Base-by-base conservation (phyloP, 2,113 vertebrate species). In the Trogon surrucura region DNA sequence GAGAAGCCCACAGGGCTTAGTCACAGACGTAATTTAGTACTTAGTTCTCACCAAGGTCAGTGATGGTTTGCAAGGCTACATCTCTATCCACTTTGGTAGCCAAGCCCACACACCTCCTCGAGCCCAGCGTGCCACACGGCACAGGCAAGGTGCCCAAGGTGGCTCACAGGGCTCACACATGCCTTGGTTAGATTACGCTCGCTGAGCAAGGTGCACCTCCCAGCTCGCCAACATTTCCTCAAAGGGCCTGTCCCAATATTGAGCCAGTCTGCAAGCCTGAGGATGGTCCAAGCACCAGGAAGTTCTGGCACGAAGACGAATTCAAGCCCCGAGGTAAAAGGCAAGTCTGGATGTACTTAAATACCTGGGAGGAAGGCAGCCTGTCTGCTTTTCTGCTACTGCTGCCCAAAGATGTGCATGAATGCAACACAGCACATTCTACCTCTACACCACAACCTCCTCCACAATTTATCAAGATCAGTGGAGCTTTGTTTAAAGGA, bases 181-280 rank as follows among this genome's bases (percentile, higher is more conserved):
- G 41, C 34, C 57, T 45, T 10, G 7, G 16, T 51, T 13, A 21
- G 34, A 19, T 13, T 6, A 29, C 0, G 1, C 29, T n/a, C 5
- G 0, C 48, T 21, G 11, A 66, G 69, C n/a, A 50, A 89, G 58
- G 62, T 8, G 20, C 27, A n/a, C 3, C 10, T 53, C 36, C 32
- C 22, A n/a, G 13, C 36, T 64, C 66, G 60, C 67, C 53, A 60
- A 6, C 15, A 5, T 30, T 48, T 50, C 16, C 25, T 89, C 45
- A 75, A 95, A 66, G 25, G 13, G 6, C 54, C 80, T 58, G 21
- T 17, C 91, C 66, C 88, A 62, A 2, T 23, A 65, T 5, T 29
- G n/a, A 89, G 38, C 38, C 62, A 48, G 38, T 44, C 29, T 30
- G 44, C 58, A 72, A 54, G 18, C 0, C 12, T 38, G 57, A 88